These are phyloP conservation scores for Anolis sagrei DNA, from an alignment of 2,113 vertebrate genomes.

Conservation along the genomic window DNA sequence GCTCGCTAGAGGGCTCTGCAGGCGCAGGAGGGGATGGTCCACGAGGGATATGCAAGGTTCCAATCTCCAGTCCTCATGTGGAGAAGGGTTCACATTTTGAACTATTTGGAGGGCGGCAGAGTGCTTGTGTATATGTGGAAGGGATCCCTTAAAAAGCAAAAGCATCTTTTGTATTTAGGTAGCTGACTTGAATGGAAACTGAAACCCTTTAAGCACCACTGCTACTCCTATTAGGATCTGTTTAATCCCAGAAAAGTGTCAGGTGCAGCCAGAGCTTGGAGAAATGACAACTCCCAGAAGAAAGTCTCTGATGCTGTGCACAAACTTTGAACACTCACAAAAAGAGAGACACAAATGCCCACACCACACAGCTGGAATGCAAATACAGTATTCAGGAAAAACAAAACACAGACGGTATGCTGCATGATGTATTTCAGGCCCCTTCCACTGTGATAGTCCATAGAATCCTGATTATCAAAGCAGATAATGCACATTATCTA, in stretches of 20 bases:
- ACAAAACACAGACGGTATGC: too few species aligned
- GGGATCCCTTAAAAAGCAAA: background rate
- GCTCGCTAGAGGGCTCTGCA: background rate
- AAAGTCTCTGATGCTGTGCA: too few species aligned
- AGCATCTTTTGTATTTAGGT: background rate
- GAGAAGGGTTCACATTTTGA: background rate
- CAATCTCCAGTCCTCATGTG: background rate
- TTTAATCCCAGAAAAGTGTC: background rate
- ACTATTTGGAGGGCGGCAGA: background rate
- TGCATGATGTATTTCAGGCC: too few species aligned
- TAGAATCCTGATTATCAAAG: too few species aligned
- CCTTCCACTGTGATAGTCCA: background rate
- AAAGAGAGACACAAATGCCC: background rate
- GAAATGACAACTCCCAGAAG: too few species aligned
- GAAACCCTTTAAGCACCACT: too few species aligned
- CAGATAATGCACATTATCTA: too few species aligned
- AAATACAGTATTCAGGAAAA: background rate
- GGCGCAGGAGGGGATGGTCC: background rate
- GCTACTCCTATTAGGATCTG: background rate
- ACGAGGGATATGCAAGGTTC: background rate
- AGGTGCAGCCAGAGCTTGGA: background rate
- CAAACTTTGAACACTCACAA: background rate
- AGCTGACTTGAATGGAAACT: background rate
- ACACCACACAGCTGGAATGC: background rate
- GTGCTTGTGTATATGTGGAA: too few species aligned